Conservation (phyloP, 2,113 vertebrate genomes). For the Ophiodon elongatus region DNA sequence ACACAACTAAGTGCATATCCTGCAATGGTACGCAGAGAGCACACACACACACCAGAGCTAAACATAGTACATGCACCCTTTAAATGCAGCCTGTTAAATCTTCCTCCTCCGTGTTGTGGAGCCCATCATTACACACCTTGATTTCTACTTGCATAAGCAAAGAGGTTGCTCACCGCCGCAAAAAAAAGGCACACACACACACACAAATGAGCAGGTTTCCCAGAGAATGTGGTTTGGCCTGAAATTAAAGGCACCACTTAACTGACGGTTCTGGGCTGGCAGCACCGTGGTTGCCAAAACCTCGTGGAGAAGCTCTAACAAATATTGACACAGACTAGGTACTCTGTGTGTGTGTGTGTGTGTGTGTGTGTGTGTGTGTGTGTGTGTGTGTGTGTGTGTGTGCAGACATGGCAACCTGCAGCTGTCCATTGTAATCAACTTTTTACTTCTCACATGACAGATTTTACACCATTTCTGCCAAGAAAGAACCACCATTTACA, state of each 20-base stretch:
- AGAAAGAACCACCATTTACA: not conserved
- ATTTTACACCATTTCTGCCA: not conserved
- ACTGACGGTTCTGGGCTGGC: not conserved
- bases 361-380: not conserved
- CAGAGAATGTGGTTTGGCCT: constrained; percentile 17
- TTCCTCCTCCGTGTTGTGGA: not conserved
- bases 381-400: not conserved
- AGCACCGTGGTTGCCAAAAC: constrained; percentile 4
- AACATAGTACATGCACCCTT: constrained; percentile 1
- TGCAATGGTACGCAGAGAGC: constrained; percentile 2
- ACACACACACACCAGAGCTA: not conserved
- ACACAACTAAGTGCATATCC: constrained; percentile 31
- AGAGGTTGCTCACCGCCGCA: not conserved
- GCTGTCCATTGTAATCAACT: not conserved
- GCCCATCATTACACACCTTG: not conserved
- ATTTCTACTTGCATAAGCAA: not conserved
- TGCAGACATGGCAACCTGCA: not conserved
- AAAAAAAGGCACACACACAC: not conserved
- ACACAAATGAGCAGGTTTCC: not conserved
- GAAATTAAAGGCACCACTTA: constrained; percentile 5
- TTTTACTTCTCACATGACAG: not conserved
- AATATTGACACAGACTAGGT: constrained; percentile 19
- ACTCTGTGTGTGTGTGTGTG: not conserved
- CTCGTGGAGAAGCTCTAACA: not conserved
- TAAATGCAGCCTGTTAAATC: too few relatives aligned